Evolutionary conservation across 2,113 vertebrate species (phyloP), one percentile per base, ranked within the genome.

Genomic region (Symphodus melops): DNA sequence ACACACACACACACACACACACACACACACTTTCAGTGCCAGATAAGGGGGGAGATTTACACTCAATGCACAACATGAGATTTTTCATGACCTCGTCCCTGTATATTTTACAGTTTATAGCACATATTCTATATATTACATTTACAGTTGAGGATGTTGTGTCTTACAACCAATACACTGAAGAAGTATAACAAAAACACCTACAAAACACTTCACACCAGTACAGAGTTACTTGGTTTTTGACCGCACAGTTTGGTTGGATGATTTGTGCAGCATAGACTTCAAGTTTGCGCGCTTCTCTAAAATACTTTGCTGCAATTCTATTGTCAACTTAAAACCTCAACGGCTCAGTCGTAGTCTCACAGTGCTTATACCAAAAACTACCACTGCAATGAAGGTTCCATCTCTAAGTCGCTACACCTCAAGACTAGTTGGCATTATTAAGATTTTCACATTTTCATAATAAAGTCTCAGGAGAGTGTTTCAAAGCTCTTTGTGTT

Each of bases 331-430:
- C 16, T 52, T 52, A 58, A 73, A 68, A 65, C 9, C 25, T 48
- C 52, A 55, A 56, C 37, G 19, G 46, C 25, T 46, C 49, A 72
- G 77, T 87, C 69, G 77, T 68, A 14, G 10, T 75, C 67, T 75
- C 54, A 48, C 6, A 37, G 41, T 33, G 16, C 25, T 25, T 37
- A 41, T 13, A 20, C 12, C 12, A 25, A 57, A 72, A 60, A 19
- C 36, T 3, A 37, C 17, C 1, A 49, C 60, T 11, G 28, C 41
- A 64, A 57, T 79, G 3, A 3, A 68, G 1, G 1, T 41, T 28
- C 36, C 6, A 33, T 28, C 61, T 53, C 11, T 39, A 46, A 64
- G 46, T 28, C 9, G 8, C 28, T 46, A 13, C 13, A 12, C 44
- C 14, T 46, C 13, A 14, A 46, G 44, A 16, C 13, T 2, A n/a